Conservation (phyloP, 2,888 invertebrate genomes). For the Steinernema hermaphroditum region DNA sequence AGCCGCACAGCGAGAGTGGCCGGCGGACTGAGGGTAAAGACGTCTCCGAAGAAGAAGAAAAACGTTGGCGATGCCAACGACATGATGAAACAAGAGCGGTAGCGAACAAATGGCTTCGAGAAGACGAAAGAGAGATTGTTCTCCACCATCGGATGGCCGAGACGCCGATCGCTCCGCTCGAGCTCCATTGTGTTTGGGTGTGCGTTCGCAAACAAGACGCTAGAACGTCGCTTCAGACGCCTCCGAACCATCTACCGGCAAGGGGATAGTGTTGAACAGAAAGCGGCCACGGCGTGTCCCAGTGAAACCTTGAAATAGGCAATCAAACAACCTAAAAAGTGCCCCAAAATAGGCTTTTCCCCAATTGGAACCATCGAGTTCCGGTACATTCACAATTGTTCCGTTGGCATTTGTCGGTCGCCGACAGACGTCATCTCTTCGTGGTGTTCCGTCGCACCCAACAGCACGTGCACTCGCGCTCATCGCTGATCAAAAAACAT, state of each 20-base stretch:
- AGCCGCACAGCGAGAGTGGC: neutral
- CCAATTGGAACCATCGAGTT: too few species aligned
- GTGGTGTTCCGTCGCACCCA: constrained; percentile 1
- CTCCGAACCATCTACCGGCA: neutral
- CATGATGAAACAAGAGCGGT: neutral
- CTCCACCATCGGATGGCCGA: neutral
- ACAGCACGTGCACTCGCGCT: constrained; percentile 20
- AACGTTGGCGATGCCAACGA: constrained; percentile 5
- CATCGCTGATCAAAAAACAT: neutral
- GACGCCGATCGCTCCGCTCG: neutral
- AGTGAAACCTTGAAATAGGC: too few species aligned
- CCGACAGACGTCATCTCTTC: too few species aligned
- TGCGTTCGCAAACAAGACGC: neutral
- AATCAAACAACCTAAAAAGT: too few species aligned
- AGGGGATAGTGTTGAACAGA: constrained; percentile 3
- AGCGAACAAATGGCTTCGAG: neutral
- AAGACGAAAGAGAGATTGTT: constrained; percentile 19
- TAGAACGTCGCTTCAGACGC: neutral
- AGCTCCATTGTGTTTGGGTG: constrained; percentile 10
- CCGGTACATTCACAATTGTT: too few species aligned
- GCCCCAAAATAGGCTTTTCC: too few species aligned
- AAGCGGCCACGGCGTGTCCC: neutral
- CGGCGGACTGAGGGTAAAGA: neutral
- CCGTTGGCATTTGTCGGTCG: too few species aligned
- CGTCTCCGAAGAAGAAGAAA: constrained; percentile 15